A percentile compares a stretch with the other conserved stretches of the same genome.
Conservation (phyloP, 2,797 vertebrate species). For the Emys orbicularis region DNA sequence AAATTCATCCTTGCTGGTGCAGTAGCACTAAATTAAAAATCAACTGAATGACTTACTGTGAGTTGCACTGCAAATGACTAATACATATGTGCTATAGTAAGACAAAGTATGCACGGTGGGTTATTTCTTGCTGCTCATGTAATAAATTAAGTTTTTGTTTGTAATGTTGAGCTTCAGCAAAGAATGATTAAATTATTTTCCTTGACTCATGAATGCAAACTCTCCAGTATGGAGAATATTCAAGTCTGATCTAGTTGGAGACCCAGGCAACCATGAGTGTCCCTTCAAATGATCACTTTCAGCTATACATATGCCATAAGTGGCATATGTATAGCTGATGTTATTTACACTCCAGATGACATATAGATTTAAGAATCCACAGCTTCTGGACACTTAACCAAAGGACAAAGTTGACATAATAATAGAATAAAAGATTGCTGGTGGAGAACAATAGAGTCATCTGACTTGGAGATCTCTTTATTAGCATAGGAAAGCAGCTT, state of each 20-base stretch:
- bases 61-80: background rate
- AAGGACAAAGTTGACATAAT: background rate
- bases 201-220: background rate
- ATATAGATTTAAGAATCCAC: background rate
- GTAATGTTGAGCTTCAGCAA: background rate
- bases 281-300: background rate
- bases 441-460: background rate
- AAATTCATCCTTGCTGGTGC: background rate
- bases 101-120: background rate
- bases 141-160: constrained; percentile 22
- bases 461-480: background rate
- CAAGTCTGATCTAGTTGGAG: background rate
- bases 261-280: background rate
- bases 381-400: background rate
- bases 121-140: background rate
- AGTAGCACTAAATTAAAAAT: constrained; percentile 36
- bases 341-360: background rate
- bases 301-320: background rate
- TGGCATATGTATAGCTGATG: too few relatives aligned
- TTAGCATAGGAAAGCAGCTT: background rate
- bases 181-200: background rate
- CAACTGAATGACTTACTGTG: background rate
- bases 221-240: background rate
- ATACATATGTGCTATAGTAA: background rate
- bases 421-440: accelerated